Base-by-base conservation (phyloP, 2,888 invertebrate genomes). In the Exephanes ischioxanthus region DNA sequence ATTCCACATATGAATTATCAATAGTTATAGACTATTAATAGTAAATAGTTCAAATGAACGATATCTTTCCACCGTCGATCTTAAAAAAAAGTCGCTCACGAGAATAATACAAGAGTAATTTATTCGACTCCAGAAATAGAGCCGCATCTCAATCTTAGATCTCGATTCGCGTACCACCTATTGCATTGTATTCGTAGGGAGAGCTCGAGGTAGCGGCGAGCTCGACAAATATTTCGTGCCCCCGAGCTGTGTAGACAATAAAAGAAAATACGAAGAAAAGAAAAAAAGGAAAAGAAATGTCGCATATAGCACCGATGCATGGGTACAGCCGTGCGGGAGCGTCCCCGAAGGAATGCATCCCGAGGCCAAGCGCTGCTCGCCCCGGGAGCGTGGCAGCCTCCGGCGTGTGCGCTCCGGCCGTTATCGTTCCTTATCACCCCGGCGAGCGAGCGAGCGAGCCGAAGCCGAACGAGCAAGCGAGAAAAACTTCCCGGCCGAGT, bases 371-470 rank as follows among this genome's bases (percentile, higher is more conserved):
- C 78, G 61, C 61, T 63, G 80, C 51, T 80, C 72, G 66, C 72
- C 53, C 80, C 58, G 77, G 77, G 45, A 55, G 71, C 80, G 48
- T 53, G 63, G 72, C 51, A 61, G 80, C 72, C 76, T 80, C 73
- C 81, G 68, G 84, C 83, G 68, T 68, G 78, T 58, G 26, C 72
- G 72, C 63, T 66, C 72, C 51, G 41, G 73, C 61, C 51, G 85
- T 85, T 85, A 85, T 81, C 85, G 81, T 75, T 75, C 75, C 85
- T 85, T 85, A 85, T 85, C 85, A 85, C 79, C 55, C 76, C 77
- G 61, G 67, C 85, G 45, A 66, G 51, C 19, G 80, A 76, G 77
- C 80, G 61, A 68, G 37, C 84, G 70, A 73, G 81, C 84, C 11
- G 11, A 82, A 86, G 70, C 77, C 63, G 58, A 67, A 63, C 11